A percentile compares a stretch with the other conserved stretches of the same genome.
phyloP scores from a whole-genome alignment of 2,113 vertebrate genomes.

The Lycocorax pyrrhopterus region DNA sequence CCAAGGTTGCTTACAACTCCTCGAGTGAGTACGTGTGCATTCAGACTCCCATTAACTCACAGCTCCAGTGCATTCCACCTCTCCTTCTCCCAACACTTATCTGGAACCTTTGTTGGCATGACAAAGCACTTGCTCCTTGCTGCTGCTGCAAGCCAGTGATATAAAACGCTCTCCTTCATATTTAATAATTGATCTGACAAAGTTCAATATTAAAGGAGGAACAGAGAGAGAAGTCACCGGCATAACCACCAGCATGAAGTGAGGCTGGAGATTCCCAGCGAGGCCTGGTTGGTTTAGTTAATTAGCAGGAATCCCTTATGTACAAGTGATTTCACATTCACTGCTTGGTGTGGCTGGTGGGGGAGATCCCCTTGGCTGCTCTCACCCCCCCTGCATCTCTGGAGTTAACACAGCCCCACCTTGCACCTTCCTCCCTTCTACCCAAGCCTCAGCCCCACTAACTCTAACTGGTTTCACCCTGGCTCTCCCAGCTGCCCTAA shows the following conservation, averaged over 20 bases:
- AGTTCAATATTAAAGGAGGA: neutral
- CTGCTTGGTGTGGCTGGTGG: neutral
- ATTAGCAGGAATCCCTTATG: neutral
- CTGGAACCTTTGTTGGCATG: constrained; percentile 17
- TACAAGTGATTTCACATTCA: neutral
- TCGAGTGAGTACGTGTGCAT: neutral
- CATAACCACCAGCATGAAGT: neutral
- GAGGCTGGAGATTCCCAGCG: neutral
- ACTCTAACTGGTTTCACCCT: neutral
- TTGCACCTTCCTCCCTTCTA: neutral
- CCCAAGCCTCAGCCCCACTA: neutral
- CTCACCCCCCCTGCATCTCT: neutral
- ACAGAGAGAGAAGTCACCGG: neutral
- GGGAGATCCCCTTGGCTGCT: neutral
- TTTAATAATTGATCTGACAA: constrained; percentile 12
- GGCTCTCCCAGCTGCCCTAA: neutral
- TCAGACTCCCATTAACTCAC: neutral
- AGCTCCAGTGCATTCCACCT: neutral
- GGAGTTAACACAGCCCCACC: neutral
- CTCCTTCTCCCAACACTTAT: neutral
- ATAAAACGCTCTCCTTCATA: neutral
- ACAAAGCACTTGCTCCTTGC: constrained; percentile 18
- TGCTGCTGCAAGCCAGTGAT: neutral
- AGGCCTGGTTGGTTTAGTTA: neutral
- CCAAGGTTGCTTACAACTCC: neutral